Evolutionary conservation across 2,888 invertebrate species (phyloP), one percentile per base, ranked within the genome.

Genomic region (Apocheima hispidaria): DNA sequence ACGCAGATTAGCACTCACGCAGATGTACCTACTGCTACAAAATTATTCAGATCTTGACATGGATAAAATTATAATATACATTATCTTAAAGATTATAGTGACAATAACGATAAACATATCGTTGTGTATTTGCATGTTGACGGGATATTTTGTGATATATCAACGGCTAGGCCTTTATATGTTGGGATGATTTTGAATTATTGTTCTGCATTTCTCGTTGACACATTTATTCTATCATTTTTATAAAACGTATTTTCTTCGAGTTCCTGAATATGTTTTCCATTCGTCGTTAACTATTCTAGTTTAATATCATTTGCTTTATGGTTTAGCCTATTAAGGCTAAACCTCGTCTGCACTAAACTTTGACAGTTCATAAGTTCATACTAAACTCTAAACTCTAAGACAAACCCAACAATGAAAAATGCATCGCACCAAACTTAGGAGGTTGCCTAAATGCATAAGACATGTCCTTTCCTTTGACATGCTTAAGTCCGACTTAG

Each of bases 41-140:
- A 35, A 49, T 49, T 49, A 50, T 50, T 50, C 50, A 36, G 50
- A 23, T 50, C 50, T 50, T 50, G 50, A 50, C 38, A 50, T 38
- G 35, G 38, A 50, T 49, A 49, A 49, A 49, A 35, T 49, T 49
- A 49, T 36, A 35, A 35, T 35, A 49, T 14, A 12, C 9, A 49
- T 20, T 14, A 50, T 16, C 26, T 16, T 26, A 26, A 26, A 7
- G 21, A 48, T 48, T 21, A 21, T 35, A 33, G 20, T 21, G 36
- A 50, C 36, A 36, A 12, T 23, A 50, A 23, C 10, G 10, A 35
- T 16, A 49, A 23, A 35, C 36, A 36, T 36, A 36, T 20, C 14
- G 20, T 28, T 18, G n/a, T 48, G 28, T 30, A 5, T 48, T 6
- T 23, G 14, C 26, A 33, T 36, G 28, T 50, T 30, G 28, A 36